Conservation (phyloP, 2,113 vertebrate genomes). For the Psilopogon haemacephalus region DNA sequence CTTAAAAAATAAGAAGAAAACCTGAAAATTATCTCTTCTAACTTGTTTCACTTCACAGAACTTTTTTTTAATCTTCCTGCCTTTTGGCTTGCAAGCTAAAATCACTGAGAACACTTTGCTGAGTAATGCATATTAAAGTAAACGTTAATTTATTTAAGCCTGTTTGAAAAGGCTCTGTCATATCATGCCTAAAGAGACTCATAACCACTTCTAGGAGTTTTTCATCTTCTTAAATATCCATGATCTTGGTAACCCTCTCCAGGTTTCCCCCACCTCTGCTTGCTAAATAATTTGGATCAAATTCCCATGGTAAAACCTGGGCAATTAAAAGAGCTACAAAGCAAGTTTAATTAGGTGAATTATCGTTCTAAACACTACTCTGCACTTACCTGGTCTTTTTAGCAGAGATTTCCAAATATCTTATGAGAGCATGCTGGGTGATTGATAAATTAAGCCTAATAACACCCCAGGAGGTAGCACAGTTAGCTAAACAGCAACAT, state of each 20-base stretch:
- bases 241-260: neutral
- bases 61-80: neutral
- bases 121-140: neutral
- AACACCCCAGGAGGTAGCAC: neutral
- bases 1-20: neutral
- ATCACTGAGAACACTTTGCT: neutral
- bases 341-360: neutral
- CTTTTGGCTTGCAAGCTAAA: neutral
- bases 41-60: neutral
- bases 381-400: neutral
- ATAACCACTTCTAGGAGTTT: neutral
- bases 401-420: constrained; percentile 6
- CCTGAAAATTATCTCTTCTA: neutral
- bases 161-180: neutral
- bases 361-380: neutral
- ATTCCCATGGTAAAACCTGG: neutral
- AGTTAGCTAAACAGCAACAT: constrained; percentile 30
- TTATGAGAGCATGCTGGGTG: neutral
- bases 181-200: neutral
- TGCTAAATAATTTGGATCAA: neutral
- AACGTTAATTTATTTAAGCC: neutral
- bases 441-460: constrained; percentile 28
- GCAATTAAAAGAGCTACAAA: neutral
- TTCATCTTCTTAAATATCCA: neutral
- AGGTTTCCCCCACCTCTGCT: neutral